These are phyloP conservation scores for Psylliodes chrysocephalus DNA, from an alignment of 2,888 invertebrate genomes.

Conservation along the genomic window DNA sequence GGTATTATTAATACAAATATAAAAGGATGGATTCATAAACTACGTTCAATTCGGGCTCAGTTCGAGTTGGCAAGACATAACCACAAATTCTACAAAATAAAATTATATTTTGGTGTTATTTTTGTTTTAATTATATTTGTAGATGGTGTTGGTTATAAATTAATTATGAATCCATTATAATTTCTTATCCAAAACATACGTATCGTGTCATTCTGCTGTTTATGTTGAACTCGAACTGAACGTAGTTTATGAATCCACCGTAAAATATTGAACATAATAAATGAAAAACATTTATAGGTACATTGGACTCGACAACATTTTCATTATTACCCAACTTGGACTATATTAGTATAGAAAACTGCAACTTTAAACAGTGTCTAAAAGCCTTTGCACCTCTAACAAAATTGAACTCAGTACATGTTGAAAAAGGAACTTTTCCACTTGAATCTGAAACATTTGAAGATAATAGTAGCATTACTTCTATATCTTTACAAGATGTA, in stretches of 20 bases:
- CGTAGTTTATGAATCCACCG: too few species aligned
- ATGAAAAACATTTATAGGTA: slow-evolving; percentile 7
- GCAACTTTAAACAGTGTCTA: slow-evolving; percentile 6
- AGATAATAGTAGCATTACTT: slow-evolving; percentile 15
- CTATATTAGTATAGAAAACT: slow-evolving; percentile 14
- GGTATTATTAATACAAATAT: slow-evolving; percentile 4
- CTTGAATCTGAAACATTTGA: slow-evolving; percentile 14
- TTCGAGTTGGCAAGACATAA: too few species aligned
- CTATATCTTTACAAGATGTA: slow-evolving; percentile 7
- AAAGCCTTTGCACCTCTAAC: slow-evolving; percentile 5
- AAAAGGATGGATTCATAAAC: too few species aligned
- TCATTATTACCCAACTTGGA: slow-evolving; percentile 18
- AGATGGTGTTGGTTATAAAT: too few species aligned
- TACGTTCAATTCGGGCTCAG: too few species aligned
- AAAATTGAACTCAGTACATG: neutral
- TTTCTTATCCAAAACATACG: too few species aligned
- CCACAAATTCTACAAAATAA: too few species aligned
- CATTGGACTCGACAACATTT: slow-evolving; percentile 12
- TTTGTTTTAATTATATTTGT: too few species aligned
- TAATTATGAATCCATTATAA: too few species aligned
- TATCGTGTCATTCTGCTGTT: too few species aligned
- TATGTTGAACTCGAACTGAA: too few species aligned
- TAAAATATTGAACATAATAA: slow-evolving; percentile 1
- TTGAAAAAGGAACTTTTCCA: slow-evolving; percentile 19
- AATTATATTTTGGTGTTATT: too few species aligned